Conservation (phyloP, 2,888 invertebrate species). For the Cerastis leucographa region DNA sequence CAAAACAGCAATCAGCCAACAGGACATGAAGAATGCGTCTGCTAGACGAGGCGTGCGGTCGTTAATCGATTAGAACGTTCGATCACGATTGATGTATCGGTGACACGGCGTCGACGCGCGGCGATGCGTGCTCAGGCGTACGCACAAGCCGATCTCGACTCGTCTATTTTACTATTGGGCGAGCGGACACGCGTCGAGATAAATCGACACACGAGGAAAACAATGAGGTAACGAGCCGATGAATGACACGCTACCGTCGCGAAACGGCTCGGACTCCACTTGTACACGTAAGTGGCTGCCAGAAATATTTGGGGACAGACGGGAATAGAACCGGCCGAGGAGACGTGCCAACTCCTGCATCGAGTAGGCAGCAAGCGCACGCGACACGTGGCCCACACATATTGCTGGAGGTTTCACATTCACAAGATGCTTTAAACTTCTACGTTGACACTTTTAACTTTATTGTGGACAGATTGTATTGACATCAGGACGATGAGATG, state of each 20-base stretch:
- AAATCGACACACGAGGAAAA: slow-evolving; percentile 87
- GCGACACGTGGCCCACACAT: slow-evolving; percentile 81
- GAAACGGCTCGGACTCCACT: slow-evolving; percentile 80
- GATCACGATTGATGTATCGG: slow-evolving; percentile 87
- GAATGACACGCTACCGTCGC: slow-evolving; percentile 87
- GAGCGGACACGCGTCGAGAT: slow-evolving; percentile 80
- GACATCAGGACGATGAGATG: slow-evolving; percentile 4
- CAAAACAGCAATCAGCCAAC: slow-evolving; percentile 74
- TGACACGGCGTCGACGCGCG: slow-evolving; percentile 79
- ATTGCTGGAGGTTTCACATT: slow-evolving; percentile 73
- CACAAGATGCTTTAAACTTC: slow-evolving; percentile 61
- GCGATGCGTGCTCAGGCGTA: slow-evolving; percentile 77
- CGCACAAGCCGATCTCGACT: slow-evolving; percentile 79
- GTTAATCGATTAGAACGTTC: slow-evolving; percentile 86
- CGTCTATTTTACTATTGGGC: slow-evolving; percentile 85
- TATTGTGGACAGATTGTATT: slow-evolving; percentile 2
- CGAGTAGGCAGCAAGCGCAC: slow-evolving; percentile 77
- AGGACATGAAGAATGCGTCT: slow-evolving; percentile 77
- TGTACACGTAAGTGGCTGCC: slow-evolving; percentile 86
- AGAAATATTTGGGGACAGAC: slow-evolving; percentile 89
- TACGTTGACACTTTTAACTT: slow-evolving; percentile 25
- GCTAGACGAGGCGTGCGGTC: slow-evolving; percentile 77
- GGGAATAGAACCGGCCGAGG: slow-evolving; percentile 86
- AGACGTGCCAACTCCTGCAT: slow-evolving; percentile 86
- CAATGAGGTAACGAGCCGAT: slow-evolving; percentile 88